Base-by-base conservation (phyloP, 2,797 vertebrate genomes). In the Paguma larvata region DNA sequence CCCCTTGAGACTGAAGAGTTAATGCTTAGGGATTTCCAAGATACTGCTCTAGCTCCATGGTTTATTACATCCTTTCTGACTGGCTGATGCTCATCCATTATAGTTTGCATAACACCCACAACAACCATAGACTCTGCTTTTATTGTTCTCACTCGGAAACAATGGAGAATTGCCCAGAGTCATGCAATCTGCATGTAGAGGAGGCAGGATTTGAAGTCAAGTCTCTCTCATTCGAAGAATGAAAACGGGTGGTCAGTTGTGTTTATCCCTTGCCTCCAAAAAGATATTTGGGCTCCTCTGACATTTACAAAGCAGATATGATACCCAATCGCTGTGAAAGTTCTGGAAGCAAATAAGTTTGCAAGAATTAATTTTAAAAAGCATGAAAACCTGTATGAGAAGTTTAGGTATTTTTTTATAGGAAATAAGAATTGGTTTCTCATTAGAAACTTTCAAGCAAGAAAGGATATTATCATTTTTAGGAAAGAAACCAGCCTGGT, bases 281-380 rank as follows among this genome's bases (percentile, higher is more conserved):
- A 90, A 48, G 19, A 59, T 95, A 7, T 80, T 25, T 78, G 86
- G 23, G 6, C 1, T 92, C 51, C 62, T 77, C 32, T 53, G 25
- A 94, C 14, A 41, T n/a, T 84, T 65, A 67, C 56, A 90, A 90
- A 95, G 41, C 15, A 94, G 41, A 93, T 19, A 8, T 46, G 6
- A 75, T 27, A 19, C 32, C 3, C 41, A 87, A 87, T 15, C 6
- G 3, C 41, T 48, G 5, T 75, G 38, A 94, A 78, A 78, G 5
- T 59, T 86, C 53, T 63, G 68, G 7, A 19, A 44, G 16, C 7
- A 59, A 88, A 32, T 84, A 59, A 80, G 9, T 70, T 96, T 72
- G 14, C 2, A 44, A 38, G 88, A 80, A 59, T 6, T 80, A 13
- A 12, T 68, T 79, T 91, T 79, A 79, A 18, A 82, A 16, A 88